Conservation (phyloP, 2,888 invertebrate species). For the Carpatolechia fugitivella region DNA sequence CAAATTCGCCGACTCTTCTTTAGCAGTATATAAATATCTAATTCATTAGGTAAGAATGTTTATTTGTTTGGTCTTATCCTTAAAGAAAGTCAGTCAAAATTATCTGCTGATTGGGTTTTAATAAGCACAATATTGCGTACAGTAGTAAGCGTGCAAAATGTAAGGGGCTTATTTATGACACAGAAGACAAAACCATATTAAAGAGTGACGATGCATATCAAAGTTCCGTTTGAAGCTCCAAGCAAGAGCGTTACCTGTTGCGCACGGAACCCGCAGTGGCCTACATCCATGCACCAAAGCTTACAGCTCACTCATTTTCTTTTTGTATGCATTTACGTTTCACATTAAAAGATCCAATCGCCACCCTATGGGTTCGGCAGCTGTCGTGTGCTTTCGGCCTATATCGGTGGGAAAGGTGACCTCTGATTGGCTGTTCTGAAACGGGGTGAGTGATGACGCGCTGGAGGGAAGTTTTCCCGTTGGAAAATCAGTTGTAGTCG, state of each 20-base stretch:
- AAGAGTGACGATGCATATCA: neutral
- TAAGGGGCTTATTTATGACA: neutral
- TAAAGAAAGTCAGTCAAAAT: too few relatives aligned
- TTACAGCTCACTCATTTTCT: constrained; percentile 62
- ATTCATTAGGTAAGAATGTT: neutral
- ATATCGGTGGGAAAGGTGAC: constrained; percentile 42
- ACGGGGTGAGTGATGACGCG: constrained; percentile 74
- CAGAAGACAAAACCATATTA: neutral
- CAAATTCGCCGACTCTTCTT: constrained; percentile 25
- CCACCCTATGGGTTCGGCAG: constrained; percentile 60
- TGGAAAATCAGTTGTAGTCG: constrained; percentile 71
- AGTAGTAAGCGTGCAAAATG: too few relatives aligned
- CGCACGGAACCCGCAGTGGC: constrained; percentile 39
- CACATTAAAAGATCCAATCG: constrained; percentile 78
- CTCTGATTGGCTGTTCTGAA: constrained; percentile 55
- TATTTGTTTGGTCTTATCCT: too few relatives aligned
- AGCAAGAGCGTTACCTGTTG: constrained; percentile 61
- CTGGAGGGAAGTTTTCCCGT: constrained; percentile 73
- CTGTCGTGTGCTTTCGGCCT: constrained; percentile 53
- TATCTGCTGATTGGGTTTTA: too few relatives aligned
- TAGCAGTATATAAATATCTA: neutral
- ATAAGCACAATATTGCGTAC: too few relatives aligned
- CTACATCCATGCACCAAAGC: constrained; percentile 55
- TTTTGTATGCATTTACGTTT: constrained; percentile 77
- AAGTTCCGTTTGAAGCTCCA: neutral